Evolutionary conservation across 1,140 invertebrate genomes (phyloP).

Genomic region (Platorchestia sp.): DNA sequence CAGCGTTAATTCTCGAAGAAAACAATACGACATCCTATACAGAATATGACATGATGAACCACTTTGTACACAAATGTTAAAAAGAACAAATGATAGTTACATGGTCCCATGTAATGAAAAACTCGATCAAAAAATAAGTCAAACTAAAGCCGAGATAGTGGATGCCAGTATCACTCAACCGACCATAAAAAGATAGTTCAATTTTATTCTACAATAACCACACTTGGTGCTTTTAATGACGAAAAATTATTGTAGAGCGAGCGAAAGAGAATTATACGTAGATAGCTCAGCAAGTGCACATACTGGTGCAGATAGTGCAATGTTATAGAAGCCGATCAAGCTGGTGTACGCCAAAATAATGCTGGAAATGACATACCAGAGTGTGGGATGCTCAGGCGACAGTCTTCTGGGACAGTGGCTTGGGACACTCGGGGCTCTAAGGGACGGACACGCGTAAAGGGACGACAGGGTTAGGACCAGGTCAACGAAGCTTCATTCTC

Average conservation of each 20-base stretch:
- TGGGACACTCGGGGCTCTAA: slow-evolving; percentile 47
- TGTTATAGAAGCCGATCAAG: not conserved
- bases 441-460: slow-evolving; percentile 19
- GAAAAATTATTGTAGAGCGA: not conserved
- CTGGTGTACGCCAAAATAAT: not conserved
- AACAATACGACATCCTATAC: too few species aligned
- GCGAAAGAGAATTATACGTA: not conserved
- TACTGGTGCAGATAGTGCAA: not conserved
- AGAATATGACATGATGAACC: too few species aligned
- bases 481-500: not conserved
- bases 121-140: not conserved
- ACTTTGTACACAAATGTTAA: not conserved
- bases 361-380: slow-evolving; percentile 12
- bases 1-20: not conserved
- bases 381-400: slow-evolving; percentile 39
- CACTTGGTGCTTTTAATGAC: not conserved
- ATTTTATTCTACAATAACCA: not conserved
- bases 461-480: not conserved
- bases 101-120: not conserved
- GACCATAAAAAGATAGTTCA: not conserved
- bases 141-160: not conserved
- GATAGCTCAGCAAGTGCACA: not conserved
- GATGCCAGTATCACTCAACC: not conserved
- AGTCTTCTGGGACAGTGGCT: slow-evolving; percentile 45
- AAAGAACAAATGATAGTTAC: not conserved